Evolutionary conservation across 2,888 invertebrate species (phyloP).

Genomic region (Choristoneura rosaceana): DNA sequence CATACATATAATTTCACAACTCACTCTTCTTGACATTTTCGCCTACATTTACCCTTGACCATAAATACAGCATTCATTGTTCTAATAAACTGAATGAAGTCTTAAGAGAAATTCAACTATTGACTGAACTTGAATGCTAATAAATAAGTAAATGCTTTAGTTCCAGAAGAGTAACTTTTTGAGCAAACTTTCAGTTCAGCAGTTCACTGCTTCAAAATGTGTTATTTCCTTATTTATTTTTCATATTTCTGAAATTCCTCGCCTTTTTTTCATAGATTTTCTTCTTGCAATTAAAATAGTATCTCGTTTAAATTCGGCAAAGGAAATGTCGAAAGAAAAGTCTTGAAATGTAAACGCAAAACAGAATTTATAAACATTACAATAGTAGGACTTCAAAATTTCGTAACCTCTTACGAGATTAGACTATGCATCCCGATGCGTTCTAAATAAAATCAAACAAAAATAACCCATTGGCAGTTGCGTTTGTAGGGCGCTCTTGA

Average conservation of each 20-base stretch:
- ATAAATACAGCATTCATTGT: constrained; percentile 7
- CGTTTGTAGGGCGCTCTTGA: constrained; percentile 59
- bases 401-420: constrained; percentile 42
- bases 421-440: constrained; percentile 55
- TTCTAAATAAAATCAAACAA: constrained; percentile 55
- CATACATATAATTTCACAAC: constrained; percentile 27
- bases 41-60: constrained; percentile 29
- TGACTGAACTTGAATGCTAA: neutral
- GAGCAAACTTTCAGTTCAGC: no score
- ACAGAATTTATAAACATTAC: constrained; percentile 20
- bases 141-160: no score
- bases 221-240: no score
- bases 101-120: no score
- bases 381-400: constrained; percentile 29
- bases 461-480: constrained; percentile 56
- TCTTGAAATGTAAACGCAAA: neutral
- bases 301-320: no score
- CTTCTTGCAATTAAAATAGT: no score
- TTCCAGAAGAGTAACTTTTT: no score
- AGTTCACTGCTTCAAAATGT: no score
- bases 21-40: constrained; percentile 31
- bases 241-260: no score
- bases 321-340: no score
- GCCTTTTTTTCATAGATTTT: no score
- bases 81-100: neutral